Evolutionary conservation across 2,888 invertebrate species (phyloP), one percentile per base, ranked within the genome.

Genomic region (Baronia brevicornis): DNA sequence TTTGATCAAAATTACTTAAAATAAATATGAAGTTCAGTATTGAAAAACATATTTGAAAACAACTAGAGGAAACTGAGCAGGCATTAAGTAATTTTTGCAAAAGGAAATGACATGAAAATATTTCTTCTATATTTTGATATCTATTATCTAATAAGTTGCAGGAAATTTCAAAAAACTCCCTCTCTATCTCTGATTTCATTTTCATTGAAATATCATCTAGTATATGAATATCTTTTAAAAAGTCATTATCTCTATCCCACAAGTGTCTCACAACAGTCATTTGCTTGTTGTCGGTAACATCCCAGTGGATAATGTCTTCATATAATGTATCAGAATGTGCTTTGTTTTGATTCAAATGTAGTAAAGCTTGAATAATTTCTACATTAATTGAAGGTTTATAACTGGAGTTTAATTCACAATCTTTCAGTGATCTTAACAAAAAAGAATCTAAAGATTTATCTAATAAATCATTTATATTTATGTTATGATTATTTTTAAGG

Each of bases 121-220:
- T 17, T 5, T 42, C 35, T 7, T 55, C 43, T 7, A 61, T 13
- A 39, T 63, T 43, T 14, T 36, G 14, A 8, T 47, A 41, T 7
- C 33, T 38, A 17, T 54, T 46, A 7, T 36, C 35, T 18, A 80
- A 38, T 22, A 70, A 21, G 8, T 33, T 42, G 2, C 49, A 25
- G 33, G 60, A 58, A 25, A 46, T 28, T 27, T 57, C 44, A 2
- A 82, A 48, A 8, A 82, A 27, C 6, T 43, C 9, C 31, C 43
- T 52, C 49, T 82, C 82, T 33, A 80, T 64, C 31, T 71, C 64
- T 0, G 61, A 41, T 44, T 68, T 77, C 31, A 71, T 54, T 61
- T 71, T 72, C 13, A 79, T 51, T 3, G 67, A 56, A 26, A 72
- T 41, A 52, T 72, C 60, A 48, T 68, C 54, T 38, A 41, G 42